A percentile compares a stretch with the other conserved stretches of the same genome.
Evolutionary conservation across 2,888 invertebrate species (phyloP).

Genomic region (Tricholauxania praeusta): DNA sequence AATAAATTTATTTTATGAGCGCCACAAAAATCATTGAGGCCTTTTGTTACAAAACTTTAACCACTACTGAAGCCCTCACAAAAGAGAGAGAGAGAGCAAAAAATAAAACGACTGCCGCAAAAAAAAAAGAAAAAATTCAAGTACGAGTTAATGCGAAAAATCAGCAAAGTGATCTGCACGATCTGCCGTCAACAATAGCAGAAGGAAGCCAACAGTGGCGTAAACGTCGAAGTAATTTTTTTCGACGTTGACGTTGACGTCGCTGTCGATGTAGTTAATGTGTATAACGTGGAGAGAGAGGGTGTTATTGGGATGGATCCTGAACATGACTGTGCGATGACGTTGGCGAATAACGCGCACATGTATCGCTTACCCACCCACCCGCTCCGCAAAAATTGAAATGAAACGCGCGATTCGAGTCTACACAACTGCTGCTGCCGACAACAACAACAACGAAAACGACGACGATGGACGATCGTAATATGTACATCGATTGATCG

Average conservation of each 20-base stretch:
- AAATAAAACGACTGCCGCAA: background rate
- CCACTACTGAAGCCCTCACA: constrained; percentile 46
- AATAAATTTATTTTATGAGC: too few relatives aligned
- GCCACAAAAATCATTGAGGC: too few relatives aligned
- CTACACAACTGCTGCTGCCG: background rate
- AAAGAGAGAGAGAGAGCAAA: constrained; percentile 22
- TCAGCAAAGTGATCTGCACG: constrained; percentile 34
- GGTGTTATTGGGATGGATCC: background rate
- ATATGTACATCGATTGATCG: constrained; percentile 18
- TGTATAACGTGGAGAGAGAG: background rate
- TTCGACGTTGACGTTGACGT: background rate
- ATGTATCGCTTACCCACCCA: constrained; percentile 19
- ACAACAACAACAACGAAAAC: background rate
- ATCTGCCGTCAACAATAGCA: constrained; percentile 13
- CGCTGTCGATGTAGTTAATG: background rate
- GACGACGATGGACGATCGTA: background rate
- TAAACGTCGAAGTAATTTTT: background rate
- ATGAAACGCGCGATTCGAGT: background rate
- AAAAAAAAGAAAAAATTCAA: background rate
- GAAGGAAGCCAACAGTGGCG: constrained; percentile 11
- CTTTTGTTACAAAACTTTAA: background rate
- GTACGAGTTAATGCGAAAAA: constrained; percentile 22
- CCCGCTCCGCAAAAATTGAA: constrained; percentile 48
- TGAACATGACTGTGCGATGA: constrained; percentile 21
- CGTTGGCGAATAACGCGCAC: constrained; percentile 22